Conservation (phyloP, 2,888 invertebrate species). For the Xestia xanthographa region DNA sequence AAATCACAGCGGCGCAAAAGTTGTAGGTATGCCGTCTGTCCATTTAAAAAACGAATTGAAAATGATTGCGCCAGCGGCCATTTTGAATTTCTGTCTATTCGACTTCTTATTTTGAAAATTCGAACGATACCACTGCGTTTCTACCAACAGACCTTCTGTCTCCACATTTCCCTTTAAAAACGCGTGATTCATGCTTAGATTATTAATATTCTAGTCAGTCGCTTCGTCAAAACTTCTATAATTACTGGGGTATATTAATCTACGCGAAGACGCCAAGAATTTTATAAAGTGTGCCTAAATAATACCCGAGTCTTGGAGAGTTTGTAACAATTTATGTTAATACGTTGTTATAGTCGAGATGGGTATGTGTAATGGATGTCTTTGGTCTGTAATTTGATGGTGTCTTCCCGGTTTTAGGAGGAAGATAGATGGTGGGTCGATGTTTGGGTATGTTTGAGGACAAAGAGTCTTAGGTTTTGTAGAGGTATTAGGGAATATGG, state of each 20-base stretch:
- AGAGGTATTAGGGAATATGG: neutral
- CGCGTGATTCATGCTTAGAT: slow-evolving; percentile 63
- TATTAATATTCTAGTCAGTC: slow-evolving; percentile 69
- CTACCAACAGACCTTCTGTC: slow-evolving; percentile 37
- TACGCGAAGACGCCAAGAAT: slow-evolving; percentile 61
- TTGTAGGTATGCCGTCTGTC: too few relatives aligned
- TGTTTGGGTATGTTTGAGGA: neutral
- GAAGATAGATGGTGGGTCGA: neutral
- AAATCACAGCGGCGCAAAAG: neutral
- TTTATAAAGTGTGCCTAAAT: slow-evolving; percentile 68
- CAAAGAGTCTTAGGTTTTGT: neutral
- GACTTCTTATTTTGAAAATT: neutral
- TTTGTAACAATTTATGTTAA: slow-evolving; percentile 66
- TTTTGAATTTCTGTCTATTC: neutral
- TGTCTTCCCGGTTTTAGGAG: slow-evolving; percentile 1
- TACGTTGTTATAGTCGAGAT: slow-evolving; percentile 51
- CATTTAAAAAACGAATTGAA: neutral
- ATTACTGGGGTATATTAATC: slow-evolving; percentile 69
- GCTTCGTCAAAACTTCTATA: slow-evolving; percentile 66
- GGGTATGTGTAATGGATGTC: slow-evolving; percentile 41
- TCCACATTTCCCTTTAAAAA: slow-evolving; percentile 23
- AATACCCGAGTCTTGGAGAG: slow-evolving; percentile 46
- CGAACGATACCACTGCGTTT: neutral
- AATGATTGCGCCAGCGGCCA: neutral
- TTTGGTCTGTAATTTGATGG: slow-evolving; percentile 32